phyloP scores from a whole-genome alignment of 2,113 vertebrate species.

The Chaetura pelagica region DNA sequence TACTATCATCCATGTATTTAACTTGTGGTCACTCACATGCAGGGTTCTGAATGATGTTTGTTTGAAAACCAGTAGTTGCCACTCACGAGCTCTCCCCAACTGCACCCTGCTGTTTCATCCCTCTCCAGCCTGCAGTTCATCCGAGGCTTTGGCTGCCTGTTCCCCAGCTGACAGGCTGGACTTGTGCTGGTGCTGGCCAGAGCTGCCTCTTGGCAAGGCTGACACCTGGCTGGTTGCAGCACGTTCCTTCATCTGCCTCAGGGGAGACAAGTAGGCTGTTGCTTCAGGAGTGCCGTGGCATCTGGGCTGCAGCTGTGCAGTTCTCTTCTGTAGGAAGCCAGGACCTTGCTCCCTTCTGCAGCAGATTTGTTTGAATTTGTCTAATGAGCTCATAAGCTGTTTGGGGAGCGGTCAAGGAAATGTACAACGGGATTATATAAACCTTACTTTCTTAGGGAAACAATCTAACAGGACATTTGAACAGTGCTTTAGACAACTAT shows the following conservation, averaged over 20 bases:
- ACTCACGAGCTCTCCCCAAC: neutral
- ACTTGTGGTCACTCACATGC: neutral
- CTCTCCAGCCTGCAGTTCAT: neutral
- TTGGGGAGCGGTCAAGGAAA: neutral
- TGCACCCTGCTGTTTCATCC: neutral
- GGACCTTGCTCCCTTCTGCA: neutral
- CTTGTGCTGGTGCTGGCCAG: accelerated
- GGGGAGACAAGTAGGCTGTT: neutral
- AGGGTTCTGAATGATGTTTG: neutral
- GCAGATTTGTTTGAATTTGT: neutral
- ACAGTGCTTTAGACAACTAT: neutral
- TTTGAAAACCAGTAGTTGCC: neutral
- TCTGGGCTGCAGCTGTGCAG: neutral
- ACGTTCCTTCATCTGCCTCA: neutral
- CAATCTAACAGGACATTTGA: neutral
- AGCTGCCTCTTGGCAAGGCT: neutral
- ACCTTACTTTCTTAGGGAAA: neutral
- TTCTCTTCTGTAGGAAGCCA: neutral
- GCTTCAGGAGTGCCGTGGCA: neutral
- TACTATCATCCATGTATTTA: neutral
- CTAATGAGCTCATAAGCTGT: neutral
- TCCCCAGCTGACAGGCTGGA: neutral
- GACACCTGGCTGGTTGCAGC: neutral
- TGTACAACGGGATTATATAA: neutral
- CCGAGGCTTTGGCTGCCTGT: neutral